Evolutionary conservation across 2,113 vertebrate species (phyloP).

Genomic region (Gallinago undulata): DNA sequence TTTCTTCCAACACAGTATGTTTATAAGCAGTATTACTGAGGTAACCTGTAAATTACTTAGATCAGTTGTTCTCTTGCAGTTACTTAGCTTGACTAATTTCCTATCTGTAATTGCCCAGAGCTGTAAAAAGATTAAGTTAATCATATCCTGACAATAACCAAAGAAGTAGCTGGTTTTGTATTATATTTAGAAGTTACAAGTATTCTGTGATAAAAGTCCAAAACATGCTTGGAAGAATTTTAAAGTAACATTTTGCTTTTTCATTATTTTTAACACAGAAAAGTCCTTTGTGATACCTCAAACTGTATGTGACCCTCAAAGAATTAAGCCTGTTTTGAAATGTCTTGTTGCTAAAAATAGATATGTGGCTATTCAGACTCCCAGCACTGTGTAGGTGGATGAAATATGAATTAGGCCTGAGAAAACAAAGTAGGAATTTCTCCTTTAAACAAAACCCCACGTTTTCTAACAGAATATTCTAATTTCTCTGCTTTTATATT

Average conservation of each 20-base stretch:
- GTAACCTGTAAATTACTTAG: neutral
- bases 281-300: neutral
- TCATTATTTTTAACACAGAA: neutral
- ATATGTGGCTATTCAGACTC: neutral
- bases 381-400: constrained; percentile 43
- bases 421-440: constrained; percentile 57
- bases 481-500: neutral
- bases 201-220: neutral
- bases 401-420: constrained; percentile 28
- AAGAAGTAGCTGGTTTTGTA: neutral
- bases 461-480: neutral
- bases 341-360: constrained; percentile 54
- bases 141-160: neutral
- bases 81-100: neutral
- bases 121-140: neutral
- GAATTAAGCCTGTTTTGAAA: constrained; percentile 37
- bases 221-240: neutral
- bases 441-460: constrained; percentile 11
- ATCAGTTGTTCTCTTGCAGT: neutral
- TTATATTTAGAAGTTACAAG: neutral
- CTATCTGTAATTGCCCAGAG: neutral
- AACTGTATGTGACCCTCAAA: neutral
- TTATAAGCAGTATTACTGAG: neutral
- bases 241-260: constrained; percentile 1
- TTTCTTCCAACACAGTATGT: neutral